Evolutionary conservation across 1,140 invertebrate genomes (phyloP).

Genomic region (Leptinotarsa lineolata): DNA sequence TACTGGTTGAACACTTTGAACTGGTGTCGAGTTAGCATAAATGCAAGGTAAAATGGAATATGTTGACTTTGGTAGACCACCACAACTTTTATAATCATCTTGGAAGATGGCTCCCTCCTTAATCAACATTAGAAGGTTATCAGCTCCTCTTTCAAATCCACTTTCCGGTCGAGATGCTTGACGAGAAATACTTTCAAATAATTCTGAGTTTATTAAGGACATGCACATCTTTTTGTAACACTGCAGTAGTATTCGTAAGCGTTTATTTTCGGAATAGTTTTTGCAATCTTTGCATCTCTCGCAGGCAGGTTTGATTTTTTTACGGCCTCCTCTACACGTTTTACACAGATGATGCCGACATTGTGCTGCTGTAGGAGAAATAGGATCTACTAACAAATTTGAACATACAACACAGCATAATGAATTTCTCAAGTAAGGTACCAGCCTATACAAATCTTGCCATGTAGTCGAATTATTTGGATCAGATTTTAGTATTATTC

Average conservation of each 20-base stretch:
- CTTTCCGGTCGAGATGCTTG: conserved; percentile 57
- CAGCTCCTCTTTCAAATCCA: conserved; percentile 51
- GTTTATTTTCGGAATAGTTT: conserved; percentile 81
- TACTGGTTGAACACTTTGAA: conserved; percentile 59
- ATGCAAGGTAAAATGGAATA: conserved; percentile 75
- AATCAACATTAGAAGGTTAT: conserved; percentile 73
- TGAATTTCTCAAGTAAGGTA: conserved; percentile 83
- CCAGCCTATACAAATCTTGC: conserved; percentile 79
- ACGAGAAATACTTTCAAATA: conserved; percentile 67
- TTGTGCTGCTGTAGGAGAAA: conserved; percentile 76
- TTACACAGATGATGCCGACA: conserved; percentile 89
- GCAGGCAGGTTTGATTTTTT: conserved; percentile 82
- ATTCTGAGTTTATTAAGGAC: conserved; percentile 73
- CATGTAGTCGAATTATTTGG: conserved; percentile 71
- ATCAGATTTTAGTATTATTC: conserved; percentile 74
- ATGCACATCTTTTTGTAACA: conserved; percentile 89
- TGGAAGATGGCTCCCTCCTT: conserved; percentile 78
- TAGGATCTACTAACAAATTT: conserved; percentile 79
- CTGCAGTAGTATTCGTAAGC: conserved; percentile 77
- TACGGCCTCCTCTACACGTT: conserved; percentile 79
- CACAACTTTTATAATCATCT: conserved; percentile 74
- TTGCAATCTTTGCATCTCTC: conserved; percentile 83
- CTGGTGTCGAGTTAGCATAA: conserved; percentile 67
- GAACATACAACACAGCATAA: conserved; percentile 88
- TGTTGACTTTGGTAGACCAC: conserved; percentile 69